Base-by-base conservation (phyloP, 2,797 vertebrate genomes). In the Lutjanus campechanus region DNA sequence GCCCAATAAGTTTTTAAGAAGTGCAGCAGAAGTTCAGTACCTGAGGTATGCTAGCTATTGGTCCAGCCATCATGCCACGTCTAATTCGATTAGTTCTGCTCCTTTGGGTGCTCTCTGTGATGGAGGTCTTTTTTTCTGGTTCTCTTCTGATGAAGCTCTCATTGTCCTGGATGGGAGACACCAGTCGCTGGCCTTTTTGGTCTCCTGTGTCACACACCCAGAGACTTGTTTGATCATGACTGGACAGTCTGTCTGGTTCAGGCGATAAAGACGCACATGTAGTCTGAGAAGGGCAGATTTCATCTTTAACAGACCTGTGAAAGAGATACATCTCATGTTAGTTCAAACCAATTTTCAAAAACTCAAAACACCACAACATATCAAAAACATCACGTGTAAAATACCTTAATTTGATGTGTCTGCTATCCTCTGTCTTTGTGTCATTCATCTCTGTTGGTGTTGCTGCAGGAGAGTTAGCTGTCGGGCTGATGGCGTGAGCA, bases 41-140 rank as follows among this genome's bases (percentile, higher is more conserved):
- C 97, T 97, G 96, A 19, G 92, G 61, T n/a, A 90, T 92, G 69
- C 85, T 96, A 43, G 95, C 84, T 2, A 93, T 77, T 1, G 97
- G 97, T 59, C 95, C 97, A 2, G 95, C 78, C 96, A 97, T 96
- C 95, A 97, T 95, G 76, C 96, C 97, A 80, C 94, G 95, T 85
- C 95, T 92, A 0, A 95, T 88, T 50, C 96, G 95, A 87, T 95
- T 94, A 25, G 89, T 85, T 90, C 92, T 96, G 40, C 86, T 88
- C 72, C 78, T 96, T 22, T 85, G 85, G 46, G 54, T 64, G 29
- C 84, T 95, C 70, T 97, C 97, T 41, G 76, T 83, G 67, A 74
- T 56, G 9, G 44, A 56, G 43, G 62, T 36, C 54, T 82, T 89
- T 81, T 77, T 92, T 69, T 85, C 89, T 44, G 64, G 29, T 47